Evolutionary conservation across 2,888 invertebrate species (phyloP), one percentile per base, ranked within the genome.

Genomic region (Proisotoma minuta): DNA sequence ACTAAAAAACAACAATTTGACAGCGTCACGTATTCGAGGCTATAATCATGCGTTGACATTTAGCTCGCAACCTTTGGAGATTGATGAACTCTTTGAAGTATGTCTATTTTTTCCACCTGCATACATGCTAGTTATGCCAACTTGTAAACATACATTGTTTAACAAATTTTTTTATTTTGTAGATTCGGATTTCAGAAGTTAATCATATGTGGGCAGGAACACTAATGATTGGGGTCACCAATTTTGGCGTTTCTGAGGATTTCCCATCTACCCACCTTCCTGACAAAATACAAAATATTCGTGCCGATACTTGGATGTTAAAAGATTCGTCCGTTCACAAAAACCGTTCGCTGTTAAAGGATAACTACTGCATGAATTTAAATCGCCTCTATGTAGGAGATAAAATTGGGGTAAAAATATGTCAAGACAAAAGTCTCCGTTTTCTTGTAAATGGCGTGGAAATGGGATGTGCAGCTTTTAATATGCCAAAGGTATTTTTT

Each of bases 371-470:
- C 52, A 85, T 86, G 3, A 85, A 84, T 72, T 82, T 94, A 70
- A 88, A 91, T 71, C 90, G 92, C 86, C 79, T 95, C 15, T 84
- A 88, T 26, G 84, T 85, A 0, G 89, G 89, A 1, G 91, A 91
- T 77, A 82, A 87, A 57, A 73, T 79, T 56, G 89, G 90, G 0
- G 78, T 93, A 23, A 86, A 88, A 76, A 82, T 86, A 70, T 85
- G 86, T 0, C 73, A 74, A 5, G 80, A 82, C 24, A 84, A 85
- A 8, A 82, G 83, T 22, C 81, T 92, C 4, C 84, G 87, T 66
- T 83, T 91, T 69, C 85, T 87, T 73, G 82, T 91, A 60, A 93
- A 94, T 77, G 88, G 89, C 1, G 65, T 61, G 49, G 65, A 65
- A 27, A 61, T 61, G 61, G 65, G 65, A 24, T 51, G 59, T 3